These are phyloP conservation scores for Cataglyphis albicans DNA, from an alignment of 2,888 invertebrate genomes.

Conservation along the genomic window DNA sequence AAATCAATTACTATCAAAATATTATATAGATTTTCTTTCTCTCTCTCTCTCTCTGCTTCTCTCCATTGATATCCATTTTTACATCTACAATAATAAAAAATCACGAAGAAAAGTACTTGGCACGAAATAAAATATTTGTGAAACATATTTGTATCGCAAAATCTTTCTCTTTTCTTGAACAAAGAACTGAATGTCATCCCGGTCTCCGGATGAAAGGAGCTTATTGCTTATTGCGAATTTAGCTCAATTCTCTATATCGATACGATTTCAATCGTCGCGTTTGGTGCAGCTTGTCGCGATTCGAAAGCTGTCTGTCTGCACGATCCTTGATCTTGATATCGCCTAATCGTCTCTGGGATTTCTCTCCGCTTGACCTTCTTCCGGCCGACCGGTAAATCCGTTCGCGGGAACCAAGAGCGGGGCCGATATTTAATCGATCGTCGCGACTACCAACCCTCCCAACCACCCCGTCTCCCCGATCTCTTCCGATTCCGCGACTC, in stretches of 20 bases:
- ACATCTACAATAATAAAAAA: too few relatives aligned
- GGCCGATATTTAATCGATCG: slow-evolving; percentile 69
- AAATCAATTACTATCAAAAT: neutral
- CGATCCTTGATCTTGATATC: slow-evolving; percentile 56
- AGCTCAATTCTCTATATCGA: slow-evolving; percentile 30
- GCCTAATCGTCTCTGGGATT: slow-evolving; percentile 60
- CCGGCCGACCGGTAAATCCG: slow-evolving; percentile 61
- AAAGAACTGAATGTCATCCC: slow-evolving; percentile 18
- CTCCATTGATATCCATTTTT: neutral
- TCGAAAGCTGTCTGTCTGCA: slow-evolving; percentile 39
- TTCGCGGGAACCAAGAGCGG: slow-evolving; percentile 37
- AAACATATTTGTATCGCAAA: slow-evolving; percentile 1
- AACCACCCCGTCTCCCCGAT: slow-evolving; percentile 54
- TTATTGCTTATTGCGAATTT: slow-evolving; percentile 1
- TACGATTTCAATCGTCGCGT: slow-evolving; percentile 55
- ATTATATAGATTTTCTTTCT: neutral
- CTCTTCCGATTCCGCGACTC: slow-evolving; percentile 64
- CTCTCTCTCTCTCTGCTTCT: neutral
- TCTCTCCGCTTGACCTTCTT: slow-evolving; percentile 59
- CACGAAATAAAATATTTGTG: slow-evolving; percentile 4
- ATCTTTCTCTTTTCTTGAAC: slow-evolving; percentile 6
- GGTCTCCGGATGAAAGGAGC: too few relatives aligned
- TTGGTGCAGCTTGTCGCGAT: slow-evolving; percentile 18
- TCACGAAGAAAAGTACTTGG: neutral
- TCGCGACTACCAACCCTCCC: slow-evolving; percentile 48